Base-by-base conservation (phyloP, 2,888 invertebrate species). In the Rhodophaea formosa region DNA sequence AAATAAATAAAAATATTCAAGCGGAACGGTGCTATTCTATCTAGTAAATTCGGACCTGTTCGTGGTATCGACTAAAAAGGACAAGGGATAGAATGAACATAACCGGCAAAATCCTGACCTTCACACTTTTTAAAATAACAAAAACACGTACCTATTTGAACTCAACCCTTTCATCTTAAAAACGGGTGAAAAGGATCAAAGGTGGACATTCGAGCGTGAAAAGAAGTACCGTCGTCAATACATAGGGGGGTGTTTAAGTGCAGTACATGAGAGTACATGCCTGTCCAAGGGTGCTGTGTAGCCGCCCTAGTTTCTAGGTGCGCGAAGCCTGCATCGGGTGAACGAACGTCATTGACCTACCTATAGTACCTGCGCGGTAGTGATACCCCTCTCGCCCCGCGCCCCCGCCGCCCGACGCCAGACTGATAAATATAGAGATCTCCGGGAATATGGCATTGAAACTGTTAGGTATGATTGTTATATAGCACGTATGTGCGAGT, bases 371-470 rank as follows among this genome's bases (percentile, higher is more conserved):
- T 62, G 80, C 80, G 82, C 77, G 68, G 62, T 66, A 62, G 62
- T 59, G 60, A 65, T 64, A 68, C 67, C 59, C 66, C 66, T 55
- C 62, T 45, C 62, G 53, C 64, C 60, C 58, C 58, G 8, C 62
- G 17, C 57, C 42, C 30, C 59, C 63, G 56, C 59, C 49, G 59
- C 32, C 39, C 59, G 58, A 59, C 62, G 60, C 63, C 64, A 69
- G 69, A 74, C 79, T 78, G 81, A 80, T 80, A 82, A 80, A 84
- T 83, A 81, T 82, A 86, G 78, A 73, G 70, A 75, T 74, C 77
- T 76, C 75, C 77, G 69, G 80, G 81, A 82, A 85, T 81, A 85
- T 84, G 86, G 84, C 87, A 86, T 82, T 86, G 86, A 87, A 80
- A 82, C 74, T 60, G 61, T 61, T 68, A 62, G 63, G 63, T 64